Conservation (phyloP, 2,797 vertebrate species). For the Tangara arthus region DNA sequence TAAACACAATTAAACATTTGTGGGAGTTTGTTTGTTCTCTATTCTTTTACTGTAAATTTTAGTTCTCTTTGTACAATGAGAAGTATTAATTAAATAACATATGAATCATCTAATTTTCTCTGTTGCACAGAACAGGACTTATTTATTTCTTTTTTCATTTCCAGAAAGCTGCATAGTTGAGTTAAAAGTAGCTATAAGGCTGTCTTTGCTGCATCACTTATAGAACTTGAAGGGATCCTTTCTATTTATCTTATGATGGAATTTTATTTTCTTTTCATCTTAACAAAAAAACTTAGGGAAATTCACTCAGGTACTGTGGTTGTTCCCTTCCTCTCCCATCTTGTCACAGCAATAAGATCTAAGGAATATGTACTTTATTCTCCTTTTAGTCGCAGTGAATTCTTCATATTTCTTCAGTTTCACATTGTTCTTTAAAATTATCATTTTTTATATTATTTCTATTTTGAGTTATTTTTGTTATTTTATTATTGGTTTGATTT, state of each 20-base stretch:
- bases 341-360: background rate
- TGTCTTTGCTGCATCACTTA: background rate
- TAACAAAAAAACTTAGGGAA: background rate
- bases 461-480: background rate
- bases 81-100: slow-evolving; percentile 41
- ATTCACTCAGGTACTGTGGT: background rate
- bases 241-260: background rate
- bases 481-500: background rate
- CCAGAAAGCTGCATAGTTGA: background rate
- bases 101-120: slow-evolving; percentile 44
- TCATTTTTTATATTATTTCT: background rate
- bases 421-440: background rate
- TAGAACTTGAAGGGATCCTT: background rate
- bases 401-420: background rate
- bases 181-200: background rate
- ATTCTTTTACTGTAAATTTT: slow-evolving; percentile 52
- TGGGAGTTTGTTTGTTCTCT: slow-evolving; percentile 49
- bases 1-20: slow-evolving; percentile 64
- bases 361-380: background rate
- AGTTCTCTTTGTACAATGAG: slow-evolving; percentile 42
- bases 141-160: background rate
- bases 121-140: background rate
- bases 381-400: background rate
- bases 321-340: background rate
- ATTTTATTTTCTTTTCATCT: background rate